Base-by-base conservation (phyloP, 2,797 vertebrate species). In the Eidolon dupreanum region DNA sequence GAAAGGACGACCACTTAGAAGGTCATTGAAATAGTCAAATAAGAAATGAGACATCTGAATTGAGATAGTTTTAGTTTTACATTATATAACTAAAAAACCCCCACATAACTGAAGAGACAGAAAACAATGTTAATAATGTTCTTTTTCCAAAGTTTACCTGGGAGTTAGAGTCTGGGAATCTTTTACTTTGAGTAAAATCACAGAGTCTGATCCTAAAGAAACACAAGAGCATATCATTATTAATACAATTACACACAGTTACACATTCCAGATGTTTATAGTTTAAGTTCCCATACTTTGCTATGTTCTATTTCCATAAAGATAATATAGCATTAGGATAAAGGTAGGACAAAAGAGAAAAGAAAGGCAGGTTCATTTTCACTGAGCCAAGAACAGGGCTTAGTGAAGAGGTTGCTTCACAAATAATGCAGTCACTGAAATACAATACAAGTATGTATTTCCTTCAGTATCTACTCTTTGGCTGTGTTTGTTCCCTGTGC, bases 171-270 rank as follows among this genome's bases (percentile, higher is more conserved):
- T 99, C 98, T 99, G 99, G 97, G 99, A 98, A 97, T 99, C 99
- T 98, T 99, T 98, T 57, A 99, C 99, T 98, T 99, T 99, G 95
- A 99, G 98, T 98, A 99, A 99, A 98, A 99, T 99, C 95, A 99
- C 99, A 12, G 99, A 99, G 97, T 99, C 99, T 2, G 98, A 98
- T 98, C 99, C 97, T 99, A 98, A 96, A 82, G 97, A 96, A 96
- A 97, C 96, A 88, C 16, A 97, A 75, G 26, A 95, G 20, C 5
- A 66, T 84, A 83, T 91, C 77, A 91, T 93, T 95, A 95, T 70
- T 96, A 95, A 94, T 65, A 94, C 88, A 93, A 95, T 77, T 41
- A 63, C 66, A 94, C 49, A 49, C 6, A 68, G 53, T 59, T 92
- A 74, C 16, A 95, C 11, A 73, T 91, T 86, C 33, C 36, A 57